Base-by-base conservation (phyloP, 53 echinoderm and acorn worm genomes). In the Temnopleurus reevesii region DNA sequence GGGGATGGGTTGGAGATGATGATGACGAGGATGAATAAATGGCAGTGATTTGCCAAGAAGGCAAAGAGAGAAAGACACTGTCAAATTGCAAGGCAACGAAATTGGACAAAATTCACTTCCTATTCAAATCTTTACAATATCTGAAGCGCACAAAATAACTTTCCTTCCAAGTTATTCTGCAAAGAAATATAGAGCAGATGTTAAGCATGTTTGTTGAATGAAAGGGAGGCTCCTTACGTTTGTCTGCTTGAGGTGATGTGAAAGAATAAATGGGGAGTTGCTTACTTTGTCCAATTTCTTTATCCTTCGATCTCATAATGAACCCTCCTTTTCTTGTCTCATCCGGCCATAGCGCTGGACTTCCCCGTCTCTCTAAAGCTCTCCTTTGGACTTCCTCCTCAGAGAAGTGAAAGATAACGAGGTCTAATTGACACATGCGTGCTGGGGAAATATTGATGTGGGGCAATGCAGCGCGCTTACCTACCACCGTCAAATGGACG, bases 381-480 rank as follows among this genome's bases (percentile, higher is more conserved):
- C 41, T 71, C 71, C 41, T 23, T 85, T 13, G 59, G 59, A 85
- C 86, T 85, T 85, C 86, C 86, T 85, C 60, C 34, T 45, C 38
- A 23, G 26, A 85, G 45, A 85, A 85, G 86, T 85, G 86, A 58
- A 85, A 85, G 58, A 41, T 85, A 85, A 85, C 86, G 86, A 85
- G 61, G 86, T 46, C 59, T 85, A 85, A 85, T 85, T 85, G 86
- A 85, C 86, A 85, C 86, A 60, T 58, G 61, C 86, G 53, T 46
- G 53, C 86, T 44, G 45, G 30, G 46, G 86, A 60, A 85, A 85
- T 60, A 85, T 85, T 85, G 86, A 60, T 85, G 86, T 45, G 12
- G 25, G 2, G 27, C 30, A 44, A 59, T 58, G 46, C n/a, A n/a
- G n/a, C 35, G 46, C 59, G 61, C 60, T 85, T 85, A 60, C 61